Base-by-base conservation (phyloP, 2,797 vertebrate genomes). In the Chanos chanos region DNA sequence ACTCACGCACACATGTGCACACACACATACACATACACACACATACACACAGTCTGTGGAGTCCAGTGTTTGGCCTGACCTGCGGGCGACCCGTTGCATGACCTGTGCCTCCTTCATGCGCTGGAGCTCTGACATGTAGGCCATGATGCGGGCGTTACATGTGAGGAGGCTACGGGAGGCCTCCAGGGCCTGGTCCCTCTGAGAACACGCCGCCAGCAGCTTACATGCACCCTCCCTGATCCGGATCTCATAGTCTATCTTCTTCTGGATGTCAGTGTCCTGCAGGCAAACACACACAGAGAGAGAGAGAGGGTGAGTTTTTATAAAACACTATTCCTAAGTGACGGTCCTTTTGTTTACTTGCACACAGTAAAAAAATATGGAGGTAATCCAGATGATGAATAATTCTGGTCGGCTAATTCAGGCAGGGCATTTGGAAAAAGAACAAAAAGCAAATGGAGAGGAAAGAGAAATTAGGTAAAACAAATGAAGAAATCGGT, bases 241-340 rank as follows among this genome's bases (percentile, higher is more conserved):
- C 21, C 95, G 89, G 79, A 97, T 93, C 88, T 97, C 95, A 61
- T 94, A 90, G 80, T 97, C 95, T 0, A 97, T 92, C 75, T 94
- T 93, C 78, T 92, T 92, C 85, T 96, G 94, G 76, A 96, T 86
- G 79, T 95, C 94, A 0, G 93, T 94, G 87, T 95, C 95, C 94
- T 97, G 80, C 2, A 56, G 57, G 54, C 28, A 3, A 47, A 15
- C 40, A 56, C 30, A 21, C 7, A 10, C 12, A 13, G 10, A 40
- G 12, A 10, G 33, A 5, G 21, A n/a, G 4, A 30, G 40, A 4
- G 30, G 18, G 15, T 18, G n/a, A n/a, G n/a, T n/a, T n/a, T n/a
- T n/a, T n/a, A n/a, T n/a, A n/a, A n/a, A n/a, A n/a, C n/a, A n/a
- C n/a, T n/a, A n/a, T n/a, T n/a, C n/a, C n/a, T n/a, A n/a, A n/a